phyloP scores from a whole-genome alignment of 2,797 vertebrate species.

The Galago senegalensis region DNA sequence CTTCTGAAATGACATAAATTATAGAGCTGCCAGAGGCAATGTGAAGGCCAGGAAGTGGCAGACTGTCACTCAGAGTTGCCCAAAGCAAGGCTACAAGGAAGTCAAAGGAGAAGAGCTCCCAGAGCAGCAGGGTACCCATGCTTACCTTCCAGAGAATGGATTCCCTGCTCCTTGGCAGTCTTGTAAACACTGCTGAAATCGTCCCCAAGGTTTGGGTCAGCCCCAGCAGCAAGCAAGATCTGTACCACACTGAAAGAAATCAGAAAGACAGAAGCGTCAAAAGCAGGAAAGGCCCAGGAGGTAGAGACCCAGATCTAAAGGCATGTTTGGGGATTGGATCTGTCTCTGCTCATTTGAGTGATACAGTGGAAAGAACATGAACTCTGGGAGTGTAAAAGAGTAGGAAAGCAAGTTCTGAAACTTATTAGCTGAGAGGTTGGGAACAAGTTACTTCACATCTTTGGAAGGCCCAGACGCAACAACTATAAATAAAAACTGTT shows the following conservation, averaged over 20 bases:
- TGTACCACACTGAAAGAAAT: constrained; percentile 92
- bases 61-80: neutral
- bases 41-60: neutral
- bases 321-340: neutral
- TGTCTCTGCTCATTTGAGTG: constrained; percentile 11
- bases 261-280: constrained; percentile 64
- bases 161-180: constrained; percentile 94
- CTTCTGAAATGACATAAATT: constrained; percentile 27
- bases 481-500: constrained; percentile 41
- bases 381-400: neutral
- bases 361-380: neutral
- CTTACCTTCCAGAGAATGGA: constrained; percentile 97
- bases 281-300: constrained; percentile 8
- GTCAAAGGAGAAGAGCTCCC: neutral
- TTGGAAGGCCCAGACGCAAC: constrained; percentile 20
- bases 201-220: constrained; percentile 96
- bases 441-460: constrained; percentile 13
- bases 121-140: neutral
- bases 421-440: neutral
- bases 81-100: neutral
- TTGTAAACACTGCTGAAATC: constrained; percentile 97
- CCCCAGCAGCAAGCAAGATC: constrained; percentile 93
- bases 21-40: neutral
- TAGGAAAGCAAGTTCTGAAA: neutral
- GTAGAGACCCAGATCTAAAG: constrained; percentile 1